phyloP scores from a whole-genome alignment of 2,888 invertebrate species.

The Drosophila yooni region DNA sequence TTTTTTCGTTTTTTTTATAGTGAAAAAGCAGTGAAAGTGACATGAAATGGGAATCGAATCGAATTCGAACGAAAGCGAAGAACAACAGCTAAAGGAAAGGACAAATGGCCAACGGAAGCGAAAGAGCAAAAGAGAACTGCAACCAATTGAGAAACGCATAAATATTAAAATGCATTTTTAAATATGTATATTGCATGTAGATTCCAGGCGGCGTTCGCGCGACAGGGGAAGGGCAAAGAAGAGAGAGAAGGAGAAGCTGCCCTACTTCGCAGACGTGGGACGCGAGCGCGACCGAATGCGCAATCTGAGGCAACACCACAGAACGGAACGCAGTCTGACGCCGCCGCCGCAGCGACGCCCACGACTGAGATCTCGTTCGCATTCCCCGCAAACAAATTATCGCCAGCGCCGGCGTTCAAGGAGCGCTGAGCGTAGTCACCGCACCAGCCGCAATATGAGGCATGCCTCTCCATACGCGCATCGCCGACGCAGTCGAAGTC shows the following conservation, averaged over 20 bases:
- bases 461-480: constrained; percentile 1
- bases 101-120: constrained; percentile 10
- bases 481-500: constrained; percentile 38
- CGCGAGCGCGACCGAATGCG: constrained; percentile 59
- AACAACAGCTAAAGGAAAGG: constrained; percentile 1
- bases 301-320: constrained; percentile 25
- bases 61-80: constrained; percentile 2
- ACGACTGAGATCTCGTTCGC: constrained; percentile 38
- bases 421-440: constrained; percentile 33
- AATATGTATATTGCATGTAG: constrained; percentile 37
- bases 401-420: constrained; percentile 22
- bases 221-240: constrained; percentile 11
- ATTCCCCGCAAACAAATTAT: constrained; percentile 24
- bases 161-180: constrained; percentile 17
- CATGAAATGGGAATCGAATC: constrained; percentile 14
- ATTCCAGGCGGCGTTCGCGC: constrained; percentile 21
- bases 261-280: constrained; percentile 57
- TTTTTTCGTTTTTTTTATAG: constrained; percentile 75
- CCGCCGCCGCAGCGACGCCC: constrained; percentile 9
- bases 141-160: not conserved
- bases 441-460: constrained; percentile 7
- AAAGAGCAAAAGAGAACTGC: not conserved
- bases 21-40: constrained; percentile 63
- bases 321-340: constrained; percentile 26
- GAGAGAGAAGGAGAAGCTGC: constrained; percentile 52